A percentile compares a stretch with the other conserved stretches of the same genome.
phyloP scores from a whole-genome alignment of 2,888 invertebrate species.

The Oeneis ivallda region DNA sequence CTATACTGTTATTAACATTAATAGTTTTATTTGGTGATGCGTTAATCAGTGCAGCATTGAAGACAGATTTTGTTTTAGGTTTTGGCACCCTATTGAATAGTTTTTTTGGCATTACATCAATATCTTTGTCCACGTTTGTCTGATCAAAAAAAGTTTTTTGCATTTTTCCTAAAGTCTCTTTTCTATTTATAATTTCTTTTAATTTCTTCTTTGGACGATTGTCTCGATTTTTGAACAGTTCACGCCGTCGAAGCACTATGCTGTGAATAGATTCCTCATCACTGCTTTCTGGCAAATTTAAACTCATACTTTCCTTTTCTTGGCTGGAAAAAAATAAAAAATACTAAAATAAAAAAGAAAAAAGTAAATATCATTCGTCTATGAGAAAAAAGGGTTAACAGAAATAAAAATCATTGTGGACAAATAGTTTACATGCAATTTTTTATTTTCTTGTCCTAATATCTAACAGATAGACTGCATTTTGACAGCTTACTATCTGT shows the following conservation, averaged over 20 bases:
- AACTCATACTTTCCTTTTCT: slow-evolving; percentile 56
- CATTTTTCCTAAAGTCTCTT: slow-evolving; percentile 55
- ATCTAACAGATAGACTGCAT: too few relatives aligned
- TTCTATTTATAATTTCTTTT: slow-evolving; percentile 43
- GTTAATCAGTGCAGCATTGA: slow-evolving; percentile 60
- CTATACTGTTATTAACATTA: slow-evolving; percentile 58
- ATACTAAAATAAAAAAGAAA: not conserved
- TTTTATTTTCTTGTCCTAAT: too few relatives aligned
- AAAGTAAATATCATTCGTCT: not conserved
- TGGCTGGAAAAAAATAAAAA: slow-evolving; percentile 47
- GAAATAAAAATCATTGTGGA: too few relatives aligned
- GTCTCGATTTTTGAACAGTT: slow-evolving; percentile 63
- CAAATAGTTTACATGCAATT: too few relatives aligned
- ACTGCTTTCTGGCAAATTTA: slow-evolving; percentile 68
- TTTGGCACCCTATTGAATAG: slow-evolving; percentile 54
- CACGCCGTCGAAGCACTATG: slow-evolving; percentile 66
- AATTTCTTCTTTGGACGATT: slow-evolving; percentile 53
- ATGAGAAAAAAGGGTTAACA: too few relatives aligned
- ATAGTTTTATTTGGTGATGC: slow-evolving; percentile 59
- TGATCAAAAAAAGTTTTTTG: slow-evolving; percentile 47
- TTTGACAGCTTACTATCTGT: too few relatives aligned
- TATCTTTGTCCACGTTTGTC: slow-evolving; percentile 47
- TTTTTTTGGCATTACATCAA: slow-evolving; percentile 53
- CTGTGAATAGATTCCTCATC: slow-evolving; percentile 69
- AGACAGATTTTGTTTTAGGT: slow-evolving; percentile 52